Evolutionary conservation across 1,140 invertebrate species (phyloP).

Genomic region (Neodiprion pinetum): DNA sequence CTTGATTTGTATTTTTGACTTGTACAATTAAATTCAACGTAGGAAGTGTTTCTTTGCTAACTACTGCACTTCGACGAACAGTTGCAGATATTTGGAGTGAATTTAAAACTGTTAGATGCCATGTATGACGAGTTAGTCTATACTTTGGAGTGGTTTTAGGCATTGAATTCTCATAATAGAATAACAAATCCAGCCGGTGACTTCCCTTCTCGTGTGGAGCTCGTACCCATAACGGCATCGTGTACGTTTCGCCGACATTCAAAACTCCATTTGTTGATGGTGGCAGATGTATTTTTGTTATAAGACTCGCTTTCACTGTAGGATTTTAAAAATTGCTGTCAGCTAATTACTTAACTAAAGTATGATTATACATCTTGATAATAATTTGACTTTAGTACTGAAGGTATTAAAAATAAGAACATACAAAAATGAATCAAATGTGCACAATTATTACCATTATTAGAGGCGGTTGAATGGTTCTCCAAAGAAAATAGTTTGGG

Average conservation of each 20-base stretch:
- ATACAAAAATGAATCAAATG: conserved; percentile 11
- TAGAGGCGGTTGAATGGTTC: conserved; percentile 48
- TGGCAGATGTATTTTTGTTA: conserved; percentile 60
- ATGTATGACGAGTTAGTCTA: conserved; percentile 72
- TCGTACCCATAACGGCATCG: conserved; percentile 71
- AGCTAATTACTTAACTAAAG: conserved; percentile 33
- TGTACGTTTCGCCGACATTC: conserved; percentile 65
- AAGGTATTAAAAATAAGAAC: conserved; percentile 32
- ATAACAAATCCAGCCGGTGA: conserved; percentile 71
- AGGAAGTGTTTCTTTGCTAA: conserved; percentile 57
- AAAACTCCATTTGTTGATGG: conserved; percentile 50
- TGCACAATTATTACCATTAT: conserved; percentile 52
- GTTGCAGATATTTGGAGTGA: conserved; percentile 69
- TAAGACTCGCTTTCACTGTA: conserved; percentile 57
- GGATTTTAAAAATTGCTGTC: conserved; percentile 38
- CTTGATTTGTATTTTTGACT: conserved; percentile 72
- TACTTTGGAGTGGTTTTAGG: conserved; percentile 62
- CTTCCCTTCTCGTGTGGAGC: conserved; percentile 71
- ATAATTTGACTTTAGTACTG: conserved; percentile 31
- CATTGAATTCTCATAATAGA: conserved; percentile 74
- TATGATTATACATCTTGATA: conserved; percentile 28
- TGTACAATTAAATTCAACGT: conserved; percentile 69
- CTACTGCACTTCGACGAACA: conserved; percentile 60
- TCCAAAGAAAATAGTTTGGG: conserved; percentile 72
- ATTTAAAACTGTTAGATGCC: conserved; percentile 73